Evolutionary conservation across 2,113 vertebrate species (phyloP), one percentile per base, ranked within the genome.

Genomic region (Serinus canaria): DNA sequence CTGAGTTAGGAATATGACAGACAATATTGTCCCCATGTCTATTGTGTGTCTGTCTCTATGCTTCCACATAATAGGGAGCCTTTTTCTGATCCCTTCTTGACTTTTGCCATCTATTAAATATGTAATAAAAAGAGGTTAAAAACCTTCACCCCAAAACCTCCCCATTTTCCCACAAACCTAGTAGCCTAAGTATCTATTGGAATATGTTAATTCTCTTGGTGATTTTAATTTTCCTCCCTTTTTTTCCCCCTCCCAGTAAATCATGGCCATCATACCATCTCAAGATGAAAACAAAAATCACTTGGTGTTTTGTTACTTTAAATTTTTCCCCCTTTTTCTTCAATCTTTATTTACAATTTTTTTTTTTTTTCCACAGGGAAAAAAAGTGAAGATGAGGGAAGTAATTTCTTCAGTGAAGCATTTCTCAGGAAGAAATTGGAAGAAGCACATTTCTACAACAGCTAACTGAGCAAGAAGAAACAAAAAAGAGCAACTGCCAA

Each of bases 171-270:
- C 47, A 33, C 24, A 37, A 47, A 79, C 46, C 17, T 41, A 59
- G 15, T 47, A 55, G 21, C 21, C 22, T 47, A 74, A 74, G 15
- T 63, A n/a, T 55, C 24, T 68, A 13, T 12, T 41, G 27, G 7
- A 81, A 79, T 64, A 56, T 41, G 7, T 64, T 79, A 7, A 72
- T 68, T 87, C 16, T 59, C 41, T 75, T 52, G 14, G 15, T 3
- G 28, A 20, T 59, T 70, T 88, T 72, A 50, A 2, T 4, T 1
- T 7, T 41, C 30, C 37, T 43, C 1, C 3, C 0, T 1, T 47
- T 53, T 53, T 55, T 18, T 0, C 2, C 8, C 4, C 9, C 8
- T 15, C 7, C 9, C 14, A 66, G 11, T 43, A 77, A 87, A 33
- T 43, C 0, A 0, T 30, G 12, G 35, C 25, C 25, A 62, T 62